Evolutionary conservation across 2,797 vertebrate genomes (phyloP).

Genomic region (Gastrophryne carolinensis): DNA sequence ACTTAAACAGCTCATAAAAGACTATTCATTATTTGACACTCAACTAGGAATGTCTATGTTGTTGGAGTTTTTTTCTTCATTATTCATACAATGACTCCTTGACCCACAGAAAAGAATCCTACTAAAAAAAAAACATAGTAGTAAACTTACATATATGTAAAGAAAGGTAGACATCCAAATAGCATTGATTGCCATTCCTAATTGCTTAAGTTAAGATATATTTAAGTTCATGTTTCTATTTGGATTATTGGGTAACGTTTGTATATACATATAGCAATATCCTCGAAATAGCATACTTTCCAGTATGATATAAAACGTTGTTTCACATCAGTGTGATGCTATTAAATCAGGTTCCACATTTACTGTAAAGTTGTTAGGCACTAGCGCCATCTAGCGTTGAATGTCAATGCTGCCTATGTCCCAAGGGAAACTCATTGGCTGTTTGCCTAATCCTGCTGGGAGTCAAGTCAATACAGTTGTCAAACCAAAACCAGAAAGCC

Average conservation of each 20-base stretch:
- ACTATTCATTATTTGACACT: conserved; percentile 36
- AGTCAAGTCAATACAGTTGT: conserved; percentile 21
- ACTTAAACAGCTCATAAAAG: conserved; percentile 40
- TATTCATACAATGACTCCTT: neutral
- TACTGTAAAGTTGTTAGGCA: conserved; percentile 13
- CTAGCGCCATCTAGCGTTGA: conserved; percentile 55
- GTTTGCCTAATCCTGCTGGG: conserved; percentile 19
- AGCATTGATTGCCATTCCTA: no score
- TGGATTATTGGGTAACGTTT: no score
- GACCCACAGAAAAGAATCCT: neutral
- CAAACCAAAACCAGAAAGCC: neutral
- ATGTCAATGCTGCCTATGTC: conserved; percentile 28
- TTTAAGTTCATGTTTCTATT: no score
- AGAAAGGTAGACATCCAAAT: no score
- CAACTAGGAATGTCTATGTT: neutral
- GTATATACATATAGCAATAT: no score
- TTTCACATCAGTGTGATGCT: no score
- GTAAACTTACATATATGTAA: no score
- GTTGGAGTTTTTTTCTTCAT: neutral
- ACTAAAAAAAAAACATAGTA: neutral
- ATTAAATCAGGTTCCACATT: neutral
- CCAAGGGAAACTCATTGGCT: conserved; percentile 41
- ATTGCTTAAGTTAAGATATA: no score
- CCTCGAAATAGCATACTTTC: no score
- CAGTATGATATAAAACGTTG: no score